phyloP scores from a whole-genome alignment of 2,888 invertebrate species.

The Drosophila lutescens region DNA sequence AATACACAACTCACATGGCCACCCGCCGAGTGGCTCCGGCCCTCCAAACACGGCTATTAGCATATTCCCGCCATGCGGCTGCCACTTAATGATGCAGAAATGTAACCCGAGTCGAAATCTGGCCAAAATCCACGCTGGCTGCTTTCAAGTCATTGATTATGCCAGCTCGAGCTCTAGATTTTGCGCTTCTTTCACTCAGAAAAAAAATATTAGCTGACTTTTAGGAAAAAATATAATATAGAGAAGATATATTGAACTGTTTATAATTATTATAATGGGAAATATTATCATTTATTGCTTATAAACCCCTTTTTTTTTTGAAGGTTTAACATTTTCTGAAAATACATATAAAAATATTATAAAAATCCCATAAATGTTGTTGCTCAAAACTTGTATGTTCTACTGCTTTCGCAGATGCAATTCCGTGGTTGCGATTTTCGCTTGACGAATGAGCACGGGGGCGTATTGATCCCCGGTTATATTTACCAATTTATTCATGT shows the following conservation, averaged over 20 bases:
- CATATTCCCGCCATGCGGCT: conserved; percentile 63
- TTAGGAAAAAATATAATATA: too few relatives aligned
- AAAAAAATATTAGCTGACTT: not conserved
- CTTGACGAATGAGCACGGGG: conserved; percentile 51
- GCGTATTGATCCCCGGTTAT: conserved; percentile 53
- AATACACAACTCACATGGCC: conserved; percentile 41
- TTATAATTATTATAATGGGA: too few relatives aligned
- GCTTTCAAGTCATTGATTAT: conserved; percentile 62
- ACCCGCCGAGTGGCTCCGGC: conserved; percentile 19
- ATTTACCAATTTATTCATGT: conserved; percentile 67
- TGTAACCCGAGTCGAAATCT: conserved; percentile 44
- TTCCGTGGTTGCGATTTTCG: conserved; percentile 16
- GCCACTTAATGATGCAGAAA: conserved; percentile 74
- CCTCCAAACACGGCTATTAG: conserved; percentile 52
- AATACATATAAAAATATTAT: too few relatives aligned
- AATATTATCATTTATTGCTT: too few relatives aligned
- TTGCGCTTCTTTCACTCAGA: conserved; percentile 3
- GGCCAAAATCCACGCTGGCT: conserved; percentile 49
- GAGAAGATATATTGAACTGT: too few relatives aligned
- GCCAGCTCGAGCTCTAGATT: conserved; percentile 23
- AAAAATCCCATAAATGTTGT: too few relatives aligned
- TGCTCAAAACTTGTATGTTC: too few relatives aligned
- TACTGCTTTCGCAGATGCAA: conserved; percentile 1
- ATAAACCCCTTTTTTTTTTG: too few relatives aligned
- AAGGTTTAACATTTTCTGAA: too few relatives aligned